A percentile compares a stretch with the other conserved stretches of the same genome.
These are phyloP conservation scores for Helicorthomorpha holstii DNA, from an alignment of 1,140 invertebrate species.

Conservation along the genomic window DNA sequence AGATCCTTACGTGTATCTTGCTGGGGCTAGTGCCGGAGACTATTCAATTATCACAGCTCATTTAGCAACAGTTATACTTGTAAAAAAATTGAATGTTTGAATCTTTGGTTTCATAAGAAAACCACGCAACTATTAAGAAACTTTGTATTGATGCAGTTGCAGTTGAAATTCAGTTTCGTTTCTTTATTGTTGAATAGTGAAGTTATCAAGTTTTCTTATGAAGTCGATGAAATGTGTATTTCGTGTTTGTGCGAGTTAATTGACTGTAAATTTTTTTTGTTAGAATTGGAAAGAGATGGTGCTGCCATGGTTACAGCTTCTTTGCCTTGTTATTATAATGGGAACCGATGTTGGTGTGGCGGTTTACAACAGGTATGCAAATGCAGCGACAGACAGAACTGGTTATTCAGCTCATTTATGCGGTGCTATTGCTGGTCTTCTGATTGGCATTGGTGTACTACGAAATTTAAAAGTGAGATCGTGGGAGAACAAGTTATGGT, in stretches of 20 bases:
- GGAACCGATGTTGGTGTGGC: slow-evolving; percentile 61
- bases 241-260: no score
- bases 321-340: slow-evolving; percentile 55
- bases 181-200: no score
- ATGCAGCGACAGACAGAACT: slow-evolving; percentile 22
- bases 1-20: slow-evolving; percentile 68
- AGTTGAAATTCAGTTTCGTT: no score
- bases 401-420: slow-evolving; percentile 79
- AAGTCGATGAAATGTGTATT: no score
- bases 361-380: slow-evolving; percentile 55
- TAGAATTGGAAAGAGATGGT: slow-evolving; percentile 89
- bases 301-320: slow-evolving; percentile 56
- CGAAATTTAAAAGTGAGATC: slow-evolving; percentile 69
- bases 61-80: slow-evolving; percentile 83
- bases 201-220: no score
- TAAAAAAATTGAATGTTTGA: slow-evolving; percentile 20
- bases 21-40: slow-evolving; percentile 89
- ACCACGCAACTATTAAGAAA: slow-evolving; percentile 3
- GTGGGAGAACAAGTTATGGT: slow-evolving; percentile 70
- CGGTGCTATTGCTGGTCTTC: slow-evolving; percentile 70
- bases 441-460: slow-evolving; percentile 79
- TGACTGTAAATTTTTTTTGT: slow-evolving; percentile 22
- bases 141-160: no score
- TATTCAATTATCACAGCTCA: slow-evolving; percentile 91
- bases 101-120: background rate